Evolutionary conservation across 2,797 vertebrate genomes (phyloP), one percentile per base, ranked within the genome.

Genomic region (Lycodopsis pacificus): DNA sequence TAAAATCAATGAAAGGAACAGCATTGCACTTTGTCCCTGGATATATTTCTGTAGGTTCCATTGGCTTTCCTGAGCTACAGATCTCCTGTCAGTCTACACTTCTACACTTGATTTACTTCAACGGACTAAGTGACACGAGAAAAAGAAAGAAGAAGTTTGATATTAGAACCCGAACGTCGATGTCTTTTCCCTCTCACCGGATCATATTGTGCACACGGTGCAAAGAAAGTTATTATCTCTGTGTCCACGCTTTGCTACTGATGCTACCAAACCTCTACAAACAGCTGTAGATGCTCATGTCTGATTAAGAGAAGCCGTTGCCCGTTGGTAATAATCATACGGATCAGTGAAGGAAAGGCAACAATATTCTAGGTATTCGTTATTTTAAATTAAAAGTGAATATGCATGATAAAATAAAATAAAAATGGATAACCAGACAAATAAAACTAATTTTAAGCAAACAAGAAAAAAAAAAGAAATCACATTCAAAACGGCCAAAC

Each of bases 1-100:
- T 46, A 19, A 34, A 46, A 77, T 59, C 19, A 61, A 59, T 12
- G 17, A 70, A 72, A 76, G 70, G 80, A 86, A 78, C 46, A 71
- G 75, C 87, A 95, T 94, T 95, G 94, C 94, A 96, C 95, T 91
- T 92, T 83, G 89, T 90, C 93, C 94, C 94, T 78, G 81, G 76
- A 77, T 78, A 81, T 42, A 86, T 83, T 81, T 91, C 84, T 81
- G 75, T 65, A 54, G 51, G 64, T 80, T 90, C 73, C 62, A 75
- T 51, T 57, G 81, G 63, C 71, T 73, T 88, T 88, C 86, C 90
- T 90, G 81, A 89, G 88, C 88, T 83, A 80, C 83, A 58, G 30
- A 90, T 44, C 57, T 65, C 40, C 56, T 44, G 36, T 67, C 61
- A 70, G 80, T 76, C 73, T 49, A 73, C 77, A 80, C 79, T 36